Conservation (phyloP, 1,140 invertebrate genomes). For the Drosophila pseudoobscura region DNA sequence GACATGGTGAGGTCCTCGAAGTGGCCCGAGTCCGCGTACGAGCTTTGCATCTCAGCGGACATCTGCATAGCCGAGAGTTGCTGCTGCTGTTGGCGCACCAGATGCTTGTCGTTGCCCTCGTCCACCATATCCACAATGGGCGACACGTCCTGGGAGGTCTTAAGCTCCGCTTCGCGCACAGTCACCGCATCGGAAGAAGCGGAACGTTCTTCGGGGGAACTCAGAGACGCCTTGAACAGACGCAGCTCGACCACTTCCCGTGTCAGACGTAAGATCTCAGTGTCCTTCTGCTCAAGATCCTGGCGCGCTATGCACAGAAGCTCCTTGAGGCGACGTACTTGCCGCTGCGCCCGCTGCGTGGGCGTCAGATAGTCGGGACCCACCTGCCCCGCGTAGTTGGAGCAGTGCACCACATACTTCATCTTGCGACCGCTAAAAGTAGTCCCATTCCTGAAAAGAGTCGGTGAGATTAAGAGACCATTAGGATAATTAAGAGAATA, state of each 20-base stretch:
- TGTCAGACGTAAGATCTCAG: constrained; percentile 91
- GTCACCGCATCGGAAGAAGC: constrained; percentile 90
- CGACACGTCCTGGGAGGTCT: constrained; percentile 84
- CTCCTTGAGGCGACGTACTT: constrained; percentile 89
- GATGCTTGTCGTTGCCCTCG: constrained; percentile 82
- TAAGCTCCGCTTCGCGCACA: constrained; percentile 86
- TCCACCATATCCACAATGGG: constrained; percentile 83
- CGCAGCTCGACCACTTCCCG: constrained; percentile 92
- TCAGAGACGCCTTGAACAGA: constrained; percentile 90
- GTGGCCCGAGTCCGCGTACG: constrained; percentile 92
- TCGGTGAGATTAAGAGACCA: not conserved
- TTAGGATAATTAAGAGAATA: not conserved
- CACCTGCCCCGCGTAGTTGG: constrained; percentile 88
- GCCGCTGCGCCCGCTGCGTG: constrained; percentile 91
- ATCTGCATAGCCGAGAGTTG: constrained; percentile 59
- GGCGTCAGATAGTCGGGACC: constrained; percentile 93
- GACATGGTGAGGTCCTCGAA: constrained; percentile 91
- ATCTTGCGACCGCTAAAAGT: constrained; percentile 88
- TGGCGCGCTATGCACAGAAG: constrained; percentile 89
- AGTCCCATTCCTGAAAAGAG: constrained; percentile 87
- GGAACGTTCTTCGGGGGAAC: constrained; percentile 89
- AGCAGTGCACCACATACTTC: constrained; percentile 92
- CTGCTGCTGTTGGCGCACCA: constrained; percentile 56
- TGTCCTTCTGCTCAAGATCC: constrained; percentile 91
- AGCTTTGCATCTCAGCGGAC: constrained; percentile 86